Percentiles rank a stretch among this genome's conserved stretches.
These are phyloP conservation scores for Heliopora coerulea DNA, from an alignment of 92 coral and sea anemone genomes.

Conservation along the genomic window DNA sequence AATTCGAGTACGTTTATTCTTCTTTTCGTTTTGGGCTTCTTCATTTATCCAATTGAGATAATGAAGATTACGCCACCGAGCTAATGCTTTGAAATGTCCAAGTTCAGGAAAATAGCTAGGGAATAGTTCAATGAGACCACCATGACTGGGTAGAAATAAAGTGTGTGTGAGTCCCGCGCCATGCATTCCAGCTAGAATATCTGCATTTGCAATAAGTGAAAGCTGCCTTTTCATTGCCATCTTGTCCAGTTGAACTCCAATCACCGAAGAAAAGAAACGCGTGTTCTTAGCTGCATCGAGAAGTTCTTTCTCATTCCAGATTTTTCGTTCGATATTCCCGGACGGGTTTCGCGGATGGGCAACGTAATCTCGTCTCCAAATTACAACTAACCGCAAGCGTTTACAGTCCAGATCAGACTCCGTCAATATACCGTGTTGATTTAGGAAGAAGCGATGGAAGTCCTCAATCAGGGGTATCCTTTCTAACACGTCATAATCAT, in stretches of 20 bases:
- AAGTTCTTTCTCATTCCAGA: conserved; percentile 1
- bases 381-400: not conserved
- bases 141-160: not conserved
- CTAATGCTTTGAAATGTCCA: not conserved
- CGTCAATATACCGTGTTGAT: not conserved
- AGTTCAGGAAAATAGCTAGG: not conserved
- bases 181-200: conserved; percentile 1
- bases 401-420: not conserved
- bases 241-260: not conserved
- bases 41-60: not conserved
- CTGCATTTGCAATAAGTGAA: not conserved
- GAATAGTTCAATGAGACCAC: not conserved
- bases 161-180: conserved; percentile 9
- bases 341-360: conserved; percentile 7
- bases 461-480: not conserved
- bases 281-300: not conserved
- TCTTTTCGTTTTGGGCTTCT: not conserved
- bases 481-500: not conserved
- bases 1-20: not conserved
- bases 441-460: not conserved
- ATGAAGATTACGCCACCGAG: not conserved
- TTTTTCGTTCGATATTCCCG: not conserved
- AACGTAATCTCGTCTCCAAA: conserved; percentile 8
- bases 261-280: not conserved
- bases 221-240: not conserved